Base-by-base conservation (phyloP, 1,140 invertebrate species). In the Tetragonula clypearis region DNA sequence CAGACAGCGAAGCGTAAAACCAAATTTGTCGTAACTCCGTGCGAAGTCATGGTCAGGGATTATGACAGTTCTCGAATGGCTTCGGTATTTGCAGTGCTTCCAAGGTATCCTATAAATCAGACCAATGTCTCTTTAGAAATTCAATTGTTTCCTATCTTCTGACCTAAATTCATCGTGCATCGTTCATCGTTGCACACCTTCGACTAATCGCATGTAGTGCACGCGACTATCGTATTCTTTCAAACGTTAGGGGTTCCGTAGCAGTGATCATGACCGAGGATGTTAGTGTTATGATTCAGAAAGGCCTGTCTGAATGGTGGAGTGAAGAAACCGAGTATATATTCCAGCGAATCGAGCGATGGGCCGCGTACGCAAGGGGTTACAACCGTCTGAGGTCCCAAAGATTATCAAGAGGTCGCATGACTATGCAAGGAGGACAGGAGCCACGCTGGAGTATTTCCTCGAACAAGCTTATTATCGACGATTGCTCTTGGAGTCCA, bases 311-410 rank as follows among this genome's bases (percentile, higher is more conserved):
- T 0, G 92, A 93, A 60, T 95, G 94, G 94, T 94, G 94, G 93
- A 93, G 55, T 76, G 91, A 94, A 65, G 94, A 95, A 82, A 93
- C 93, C 0, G 94, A 94, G 53, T 93, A 94, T 66, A 68, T 95
- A 0, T 89, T 94, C 11, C 94, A 94, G 74, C 91, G 92, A n/a
- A 91, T 95, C 60, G 93, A 95, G 69, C 87, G 92, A 71, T 95
- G 94, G 94, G 91, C 92, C 0, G 90, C 92, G 1, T 92, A 92
- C 41, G 92, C 91, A 0, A 86, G 92, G 15, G 94, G 94, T 26
- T 95, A 95, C 82, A 94, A 94, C 82, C 92, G 93, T 71, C 80
- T 95, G 23, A 86, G 89, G 26, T 92, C 94, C 0, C 90, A 90
- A 2, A 91, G 89, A 60, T 76, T 93, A 9, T 93, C 93, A 0